Conservation (phyloP, 1,140 invertebrate genomes). For the Parasteatoda tepidariorum region DNA sequence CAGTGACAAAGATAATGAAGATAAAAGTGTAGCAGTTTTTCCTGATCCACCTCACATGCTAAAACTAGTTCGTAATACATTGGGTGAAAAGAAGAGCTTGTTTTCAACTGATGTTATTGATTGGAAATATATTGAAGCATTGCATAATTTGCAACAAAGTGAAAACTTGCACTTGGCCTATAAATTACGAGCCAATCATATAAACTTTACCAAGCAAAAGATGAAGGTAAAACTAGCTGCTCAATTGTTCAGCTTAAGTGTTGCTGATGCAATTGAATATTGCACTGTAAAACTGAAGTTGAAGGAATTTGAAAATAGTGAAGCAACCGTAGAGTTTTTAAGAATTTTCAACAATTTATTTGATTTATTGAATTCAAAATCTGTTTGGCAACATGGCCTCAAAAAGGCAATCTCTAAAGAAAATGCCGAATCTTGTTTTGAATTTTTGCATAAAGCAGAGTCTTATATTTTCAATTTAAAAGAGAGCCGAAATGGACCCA, state of each 20-base stretch:
- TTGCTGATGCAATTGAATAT: constrained; percentile 1
- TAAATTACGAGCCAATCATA: constrained; percentile 7
- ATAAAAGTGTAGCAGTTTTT: constrained; percentile 46
- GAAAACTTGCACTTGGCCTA: constrained; percentile 9
- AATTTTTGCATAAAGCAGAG: neutral
- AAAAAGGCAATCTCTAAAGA: constrained; percentile 12
- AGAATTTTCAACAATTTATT: neutral
- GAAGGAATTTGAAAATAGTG: neutral
- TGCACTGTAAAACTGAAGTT: neutral
- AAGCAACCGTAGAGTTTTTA: neutral
- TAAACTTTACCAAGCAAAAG: neutral
- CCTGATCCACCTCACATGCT: constrained; percentile 63
- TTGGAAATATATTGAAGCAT: neutral
- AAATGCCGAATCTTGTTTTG: constrained; percentile 52
- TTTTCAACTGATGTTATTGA: constrained; percentile 38
- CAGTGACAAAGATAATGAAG: neutral
- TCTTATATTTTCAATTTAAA: neutral
- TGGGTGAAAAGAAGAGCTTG: constrained; percentile 58
- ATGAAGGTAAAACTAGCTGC: constrained; percentile 24
- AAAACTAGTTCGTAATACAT: constrained; percentile 63
- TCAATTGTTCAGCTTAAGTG: neutral
- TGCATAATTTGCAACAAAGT: constrained; percentile 11
- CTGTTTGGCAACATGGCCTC: neutral
- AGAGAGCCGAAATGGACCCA: neutral
- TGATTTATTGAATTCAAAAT: constrained; percentile 2